Evolutionary conservation across 2,113 vertebrate genomes (phyloP).

Genomic region (Rhineura floridana): DNA sequence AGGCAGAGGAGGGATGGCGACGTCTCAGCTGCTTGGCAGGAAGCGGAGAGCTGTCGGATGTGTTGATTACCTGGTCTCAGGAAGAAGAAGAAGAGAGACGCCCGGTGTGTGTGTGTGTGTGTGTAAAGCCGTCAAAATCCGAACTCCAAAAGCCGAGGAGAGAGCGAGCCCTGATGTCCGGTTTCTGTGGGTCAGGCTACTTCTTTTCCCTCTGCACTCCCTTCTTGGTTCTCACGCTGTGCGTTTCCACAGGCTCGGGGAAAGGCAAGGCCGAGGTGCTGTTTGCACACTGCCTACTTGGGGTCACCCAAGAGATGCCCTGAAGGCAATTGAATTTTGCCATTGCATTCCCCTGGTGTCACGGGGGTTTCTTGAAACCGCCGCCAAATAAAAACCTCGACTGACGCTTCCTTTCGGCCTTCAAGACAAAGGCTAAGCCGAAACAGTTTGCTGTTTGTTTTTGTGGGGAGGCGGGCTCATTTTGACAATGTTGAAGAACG

Average conservation of each 20-base stretch:
- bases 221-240: not conserved
- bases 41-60: not conserved
- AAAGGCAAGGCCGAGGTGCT: not conserved
- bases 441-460: not conserved
- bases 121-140: not conserved
- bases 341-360: not conserved
- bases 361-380: not conserved
- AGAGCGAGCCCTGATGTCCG: not conserved
- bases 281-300: not conserved
- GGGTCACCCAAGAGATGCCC: not conserved
- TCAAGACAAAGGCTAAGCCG: not conserved
- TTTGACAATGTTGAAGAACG: not conserved
- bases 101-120: not conserved
- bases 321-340: slow-evolving; percentile 1
- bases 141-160: not conserved
- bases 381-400: not conserved
- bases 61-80: slow-evolving; percentile 31
- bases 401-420: not conserved
- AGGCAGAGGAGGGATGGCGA: not conserved
- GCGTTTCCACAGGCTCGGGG: not conserved
- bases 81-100: not conserved
- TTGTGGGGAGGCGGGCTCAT: too few species aligned
- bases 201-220: not conserved
- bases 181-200: not conserved
- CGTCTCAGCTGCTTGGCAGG: not conserved